phyloP scores from a whole-genome alignment of 1,140 invertebrate genomes.

The Xylocopa sonorina region DNA sequence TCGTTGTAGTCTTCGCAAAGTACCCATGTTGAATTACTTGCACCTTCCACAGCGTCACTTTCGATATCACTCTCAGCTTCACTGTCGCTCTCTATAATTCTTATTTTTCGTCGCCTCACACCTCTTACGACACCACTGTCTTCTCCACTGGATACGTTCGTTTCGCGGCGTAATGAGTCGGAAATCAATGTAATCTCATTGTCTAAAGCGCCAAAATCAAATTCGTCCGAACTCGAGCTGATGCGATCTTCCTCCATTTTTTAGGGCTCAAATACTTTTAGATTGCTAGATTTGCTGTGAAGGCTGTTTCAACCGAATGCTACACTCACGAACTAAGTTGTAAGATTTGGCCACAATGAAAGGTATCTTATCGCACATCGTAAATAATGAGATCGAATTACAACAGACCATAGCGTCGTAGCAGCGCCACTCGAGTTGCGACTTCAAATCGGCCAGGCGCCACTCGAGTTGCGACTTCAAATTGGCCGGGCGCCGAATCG shows the following conservation, averaged over 20 bases:
- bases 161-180: conserved; percentile 14
- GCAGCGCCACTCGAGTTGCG: too few species aligned
- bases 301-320: conserved; percentile 48
- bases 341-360: conserved; percentile 31
- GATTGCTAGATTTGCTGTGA: conserved; percentile 31
- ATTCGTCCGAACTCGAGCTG: conserved; percentile 49
- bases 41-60: conserved; percentile 27
- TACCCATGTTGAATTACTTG: conserved; percentile 22
- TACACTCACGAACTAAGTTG: conserved; percentile 35
- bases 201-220: conserved; percentile 30
- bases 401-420: too few species aligned
- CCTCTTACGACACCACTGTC: too few species aligned
- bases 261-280: conserved; percentile 40
- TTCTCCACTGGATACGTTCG: conserved; percentile 40
- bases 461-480: too few species aligned
- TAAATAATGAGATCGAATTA: conserved; percentile 30
- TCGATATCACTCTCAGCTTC: too few species aligned
- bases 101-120: too few species aligned
- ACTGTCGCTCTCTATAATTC: conserved; percentile 36
- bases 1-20: conserved; percentile 25
- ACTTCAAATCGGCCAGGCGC: too few species aligned
- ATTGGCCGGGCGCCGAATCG: too few species aligned
- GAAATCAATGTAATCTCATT: conserved; percentile 39
- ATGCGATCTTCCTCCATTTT: conserved; percentile 39
- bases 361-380: conserved; percentile 46